Base-by-base conservation (phyloP, 2,888 invertebrate species). In the Chymomyza amoena region DNA sequence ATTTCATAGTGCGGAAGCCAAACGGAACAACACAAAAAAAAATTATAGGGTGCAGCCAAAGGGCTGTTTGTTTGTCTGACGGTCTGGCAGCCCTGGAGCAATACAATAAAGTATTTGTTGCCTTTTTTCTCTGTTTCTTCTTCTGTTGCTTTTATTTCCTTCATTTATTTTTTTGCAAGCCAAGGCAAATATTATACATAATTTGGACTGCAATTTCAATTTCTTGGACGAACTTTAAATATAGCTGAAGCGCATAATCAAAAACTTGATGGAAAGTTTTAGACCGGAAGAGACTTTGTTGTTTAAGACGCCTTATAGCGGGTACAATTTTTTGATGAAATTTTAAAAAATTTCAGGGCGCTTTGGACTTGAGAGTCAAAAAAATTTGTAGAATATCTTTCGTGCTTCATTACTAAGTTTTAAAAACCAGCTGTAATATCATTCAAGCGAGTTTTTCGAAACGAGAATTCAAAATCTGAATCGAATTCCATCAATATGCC, bases 101-200 rank as follows among this genome's bases (percentile, higher is more conserved):
- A 61, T 76, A 72, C 78, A 78, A 83, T 75, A 80, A 75, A 78
- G 54, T 75, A 63, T 67, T 67, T 74, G 68, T 32, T 66, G 54
- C 54, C 54, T 66, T 62, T 28, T 59, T 70, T 28, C 54, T 50
- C 36, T n/a, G 62, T 62, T 28, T 6, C 28, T 32, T 7, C 32
- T 32, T 6, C 32, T 32, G 32, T 66, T 45, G 52, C 13, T 36
- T 39, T 57, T 45, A 51, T 63, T 62, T 51, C n/a, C 50, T 62
- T 62, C 28, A 13, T 28, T 72, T 60, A 52, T 6, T 16, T 9
- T 39, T 50, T 20, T 39, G 13, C 25, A 51, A 64, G 65, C 75
- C 68, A 87, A 80, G 73, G 81, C 70, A 78, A 86, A 82, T 70
- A 78, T 69, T 70, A 83, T 82, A 25, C 54, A 54, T 18, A 54